Conservation (phyloP, 2,888 invertebrate species). For the Cephus pygmeus region DNA sequence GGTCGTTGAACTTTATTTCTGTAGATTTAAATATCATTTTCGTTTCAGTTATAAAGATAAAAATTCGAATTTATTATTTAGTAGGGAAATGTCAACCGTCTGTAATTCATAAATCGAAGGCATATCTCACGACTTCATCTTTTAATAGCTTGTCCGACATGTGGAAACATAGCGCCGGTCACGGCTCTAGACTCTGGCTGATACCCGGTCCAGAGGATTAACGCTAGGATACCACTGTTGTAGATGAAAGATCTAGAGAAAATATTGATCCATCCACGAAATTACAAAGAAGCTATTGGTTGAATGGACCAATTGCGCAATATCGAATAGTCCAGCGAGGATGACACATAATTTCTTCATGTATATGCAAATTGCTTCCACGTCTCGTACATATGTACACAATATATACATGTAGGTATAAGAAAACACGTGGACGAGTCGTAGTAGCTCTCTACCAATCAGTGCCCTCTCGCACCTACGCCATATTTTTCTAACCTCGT, state of each 20-base stretch:
- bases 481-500: constrained; percentile 8
- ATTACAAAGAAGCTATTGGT: background rate
- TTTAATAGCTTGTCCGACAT: constrained; percentile 13
- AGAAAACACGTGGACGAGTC: background rate
- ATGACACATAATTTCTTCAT: background rate
- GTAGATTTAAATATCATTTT: background rate
- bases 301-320: background rate
- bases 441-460: background rate
- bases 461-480: constrained; percentile 9
- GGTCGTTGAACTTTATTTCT: background rate
- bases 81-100: background rate
- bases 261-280: background rate
- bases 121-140: constrained; percentile 3
- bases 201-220: background rate
- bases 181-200: background rate
- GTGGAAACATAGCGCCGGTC: constrained; percentile 6
- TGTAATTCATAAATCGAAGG: background rate
- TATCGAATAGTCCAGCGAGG: background rate
- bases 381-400: background rate
- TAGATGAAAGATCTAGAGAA: background rate
- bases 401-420: background rate
- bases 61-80: background rate
- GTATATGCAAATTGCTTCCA: background rate
- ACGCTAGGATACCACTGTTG: background rate
- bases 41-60: background rate